Percentiles rank a stretch among this genome's conserved stretches.
Conservation (phyloP, 1,140 invertebrate species). For the Hycleus cichorii region DNA sequence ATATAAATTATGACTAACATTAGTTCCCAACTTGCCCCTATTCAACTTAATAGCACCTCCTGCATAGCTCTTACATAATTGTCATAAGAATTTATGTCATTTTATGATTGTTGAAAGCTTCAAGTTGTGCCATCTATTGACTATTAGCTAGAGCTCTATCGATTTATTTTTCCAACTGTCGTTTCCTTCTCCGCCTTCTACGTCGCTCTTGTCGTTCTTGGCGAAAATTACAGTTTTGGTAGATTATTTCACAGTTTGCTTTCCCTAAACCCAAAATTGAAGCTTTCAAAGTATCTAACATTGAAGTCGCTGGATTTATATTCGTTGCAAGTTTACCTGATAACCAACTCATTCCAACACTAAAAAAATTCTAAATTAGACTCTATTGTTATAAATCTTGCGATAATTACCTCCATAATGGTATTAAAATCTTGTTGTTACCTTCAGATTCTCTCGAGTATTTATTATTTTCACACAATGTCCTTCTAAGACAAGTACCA, state of each 20-base stretch:
- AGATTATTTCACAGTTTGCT: slow-evolving; percentile 48
- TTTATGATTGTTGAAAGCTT: no score
- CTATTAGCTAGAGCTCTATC: no score
- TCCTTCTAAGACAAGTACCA: slow-evolving; percentile 51
- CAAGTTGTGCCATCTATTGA: no score
- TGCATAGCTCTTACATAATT: no score
- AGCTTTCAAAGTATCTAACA: slow-evolving; percentile 48
- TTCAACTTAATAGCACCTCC: no score
- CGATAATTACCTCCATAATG: slow-evolving; percentile 56
- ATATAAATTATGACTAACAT: no score
- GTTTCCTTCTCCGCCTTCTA: slow-evolving; percentile 14
- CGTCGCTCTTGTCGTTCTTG: slow-evolving; percentile 16
- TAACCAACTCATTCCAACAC: slow-evolving; percentile 54
- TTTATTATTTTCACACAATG: slow-evolving; percentile 57
- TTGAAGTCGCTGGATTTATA: slow-evolving; percentile 34
- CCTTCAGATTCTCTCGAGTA: slow-evolving; percentile 46
- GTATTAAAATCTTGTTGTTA: slow-evolving; percentile 54
- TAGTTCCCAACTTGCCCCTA: no score
- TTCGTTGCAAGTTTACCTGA: slow-evolving; percentile 41
- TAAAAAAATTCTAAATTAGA: slow-evolving; percentile 32
- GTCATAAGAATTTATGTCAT: no score
- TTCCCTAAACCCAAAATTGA: slow-evolving; percentile 55
- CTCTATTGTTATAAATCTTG: neutral
- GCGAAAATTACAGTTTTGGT: slow-evolving; percentile 34
- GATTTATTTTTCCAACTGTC: neutral